Conservation (phyloP, 2,113 vertebrate species). For the Benitochromis conjunctus region DNA sequence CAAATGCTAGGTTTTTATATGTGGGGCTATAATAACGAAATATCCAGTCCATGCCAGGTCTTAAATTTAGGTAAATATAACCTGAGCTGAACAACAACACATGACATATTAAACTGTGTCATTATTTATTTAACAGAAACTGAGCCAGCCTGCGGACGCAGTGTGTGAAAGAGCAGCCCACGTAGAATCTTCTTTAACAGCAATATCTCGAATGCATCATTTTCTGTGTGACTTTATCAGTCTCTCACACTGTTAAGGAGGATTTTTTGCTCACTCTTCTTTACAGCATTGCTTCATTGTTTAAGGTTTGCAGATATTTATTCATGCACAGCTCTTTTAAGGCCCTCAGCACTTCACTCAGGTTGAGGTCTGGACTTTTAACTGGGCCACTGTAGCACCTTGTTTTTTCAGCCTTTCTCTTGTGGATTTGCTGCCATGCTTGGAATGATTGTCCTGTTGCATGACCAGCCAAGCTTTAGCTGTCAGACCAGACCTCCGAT, state of each 20-base stretch:
- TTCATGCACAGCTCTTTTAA: neutral
- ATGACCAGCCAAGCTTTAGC: neutral
- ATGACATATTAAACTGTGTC: neutral
- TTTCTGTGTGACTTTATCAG: neutral
- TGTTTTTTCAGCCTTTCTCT: neutral
- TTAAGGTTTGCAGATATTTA: neutral
- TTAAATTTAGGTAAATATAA: neutral
- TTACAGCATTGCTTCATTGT: neutral
- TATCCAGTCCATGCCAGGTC: neutral
- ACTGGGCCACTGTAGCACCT: neutral
- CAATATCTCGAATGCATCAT: neutral
- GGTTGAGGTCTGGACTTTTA: neutral
- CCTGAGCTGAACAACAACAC: neutral
- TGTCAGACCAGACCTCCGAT: neutral
- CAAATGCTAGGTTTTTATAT: neutral
- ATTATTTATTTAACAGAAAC: neutral
- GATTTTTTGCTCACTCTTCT: neutral
- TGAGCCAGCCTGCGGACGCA: neutral
- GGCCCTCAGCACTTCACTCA: neutral
- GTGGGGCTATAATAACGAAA: neutral
- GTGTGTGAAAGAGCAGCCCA: neutral
- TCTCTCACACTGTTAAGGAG: neutral
- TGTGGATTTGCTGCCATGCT: neutral
- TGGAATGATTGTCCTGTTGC: neutral
- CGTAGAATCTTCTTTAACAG: neutral